Evolutionary conservation across 2,113 vertebrate species (phyloP).

Genomic region (Crotalus tigris): DNA sequence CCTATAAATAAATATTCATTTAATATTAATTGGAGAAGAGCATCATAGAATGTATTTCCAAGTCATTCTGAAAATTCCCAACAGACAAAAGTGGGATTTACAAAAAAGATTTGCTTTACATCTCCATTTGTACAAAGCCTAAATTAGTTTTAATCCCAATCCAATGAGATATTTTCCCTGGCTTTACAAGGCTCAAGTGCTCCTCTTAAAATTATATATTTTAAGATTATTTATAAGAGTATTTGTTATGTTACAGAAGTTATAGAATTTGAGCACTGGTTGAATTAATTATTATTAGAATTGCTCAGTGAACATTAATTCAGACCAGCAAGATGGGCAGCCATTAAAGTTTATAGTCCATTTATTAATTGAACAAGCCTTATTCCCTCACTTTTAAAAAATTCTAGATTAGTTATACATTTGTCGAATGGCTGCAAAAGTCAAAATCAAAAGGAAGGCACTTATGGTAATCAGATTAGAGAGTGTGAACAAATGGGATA

Average conservation of each 20-base stretch:
- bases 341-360: background rate
- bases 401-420: background rate
- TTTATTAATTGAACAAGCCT: background rate
- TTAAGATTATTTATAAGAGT: background rate
- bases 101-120: background rate
- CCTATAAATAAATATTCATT: constrained; percentile 76
- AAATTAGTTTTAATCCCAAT: background rate
- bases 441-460: background rate
- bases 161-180: background rate
- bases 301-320: background rate
- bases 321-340: background rate
- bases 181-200: background rate
- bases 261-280: background rate
- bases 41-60: background rate
- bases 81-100: background rate
- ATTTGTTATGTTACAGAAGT: background rate
- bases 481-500: background rate
- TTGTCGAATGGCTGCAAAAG: background rate
- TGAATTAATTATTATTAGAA: background rate
- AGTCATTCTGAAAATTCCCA: background rate
- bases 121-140: background rate
- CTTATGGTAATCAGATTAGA: background rate
- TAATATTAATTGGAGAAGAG: background rate
- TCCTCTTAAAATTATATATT: background rate
- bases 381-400: background rate